Evolutionary conservation across 2,797 vertebrate genomes (phyloP).

Genomic region (Spinus pinus): DNA sequence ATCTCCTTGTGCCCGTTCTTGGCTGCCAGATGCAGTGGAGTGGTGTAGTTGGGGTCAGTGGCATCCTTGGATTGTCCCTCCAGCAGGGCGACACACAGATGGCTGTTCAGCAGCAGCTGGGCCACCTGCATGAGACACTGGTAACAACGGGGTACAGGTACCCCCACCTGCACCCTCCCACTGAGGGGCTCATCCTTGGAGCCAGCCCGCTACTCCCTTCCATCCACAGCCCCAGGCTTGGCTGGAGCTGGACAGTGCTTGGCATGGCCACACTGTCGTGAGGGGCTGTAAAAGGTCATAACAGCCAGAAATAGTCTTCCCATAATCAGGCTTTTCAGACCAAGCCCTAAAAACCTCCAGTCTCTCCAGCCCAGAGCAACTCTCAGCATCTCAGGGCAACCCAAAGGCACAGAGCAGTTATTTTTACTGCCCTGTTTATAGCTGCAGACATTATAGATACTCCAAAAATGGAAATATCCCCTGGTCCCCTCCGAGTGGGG

Average conservation of each 20-base stretch:
- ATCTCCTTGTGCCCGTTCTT: constrained; percentile 92
- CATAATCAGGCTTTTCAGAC: constrained; percentile 6
- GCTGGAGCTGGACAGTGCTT: neutral
- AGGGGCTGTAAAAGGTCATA: neutral
- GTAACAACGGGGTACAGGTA: neutral
- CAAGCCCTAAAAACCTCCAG: constrained; percentile 18
- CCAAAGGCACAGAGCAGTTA: constrained; percentile 19
- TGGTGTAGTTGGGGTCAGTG: constrained; percentile 84
- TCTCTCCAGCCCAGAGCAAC: neutral
- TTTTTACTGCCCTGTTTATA: constrained; percentile 64
- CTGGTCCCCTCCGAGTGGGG: neutral
- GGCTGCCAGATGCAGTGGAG: constrained; percentile 88
- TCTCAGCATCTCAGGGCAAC: neutral
- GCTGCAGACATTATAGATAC: constrained; percentile 25
- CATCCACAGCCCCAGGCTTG: neutral
- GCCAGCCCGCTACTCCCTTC: accelerated
- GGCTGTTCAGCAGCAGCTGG: constrained; percentile 90
- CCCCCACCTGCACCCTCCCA: neutral
- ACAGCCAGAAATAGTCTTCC: constrained; percentile 3
- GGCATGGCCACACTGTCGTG: neutral
- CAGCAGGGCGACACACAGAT: constrained; percentile 85
- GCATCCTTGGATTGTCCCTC: constrained; percentile 85
- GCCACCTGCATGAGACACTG: constrained; percentile 77
- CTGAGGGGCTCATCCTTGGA: no score
- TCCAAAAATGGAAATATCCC: constrained; percentile 44